A percentile compares a stretch with the other conserved stretches of the same genome.
These are phyloP conservation scores for Cabera pusaria DNA, from an alignment of 2,888 invertebrate genomes.

Conservation along the genomic window DNA sequence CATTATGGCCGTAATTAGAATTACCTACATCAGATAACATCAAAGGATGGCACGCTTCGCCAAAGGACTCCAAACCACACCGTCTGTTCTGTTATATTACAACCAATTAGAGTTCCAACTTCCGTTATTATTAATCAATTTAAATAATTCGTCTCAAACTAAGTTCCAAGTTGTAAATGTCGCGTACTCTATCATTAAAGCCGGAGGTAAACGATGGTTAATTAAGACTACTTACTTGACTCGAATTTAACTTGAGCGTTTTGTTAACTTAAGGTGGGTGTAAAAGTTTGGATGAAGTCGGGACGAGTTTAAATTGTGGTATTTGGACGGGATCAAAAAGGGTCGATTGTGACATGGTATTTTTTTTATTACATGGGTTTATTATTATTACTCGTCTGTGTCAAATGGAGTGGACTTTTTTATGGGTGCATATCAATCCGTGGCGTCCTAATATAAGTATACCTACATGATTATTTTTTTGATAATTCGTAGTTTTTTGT, in stretches of 20 bases:
- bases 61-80: slow-evolving; percentile 5
- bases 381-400: too few relatives aligned
- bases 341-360: too few relatives aligned
- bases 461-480: too few relatives aligned
- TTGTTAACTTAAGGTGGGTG: slow-evolving; percentile 22
- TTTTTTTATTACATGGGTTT: too few relatives aligned
- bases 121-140: slow-evolving; percentile 34
- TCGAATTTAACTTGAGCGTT: slow-evolving; percentile 33
- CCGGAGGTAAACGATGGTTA: slow-evolving; percentile 40
- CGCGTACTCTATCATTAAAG: slow-evolving; percentile 39
- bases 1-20: too few relatives aligned
- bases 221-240: slow-evolving; percentile 40
- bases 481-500: too few relatives aligned
- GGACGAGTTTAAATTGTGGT: slow-evolving; percentile 13
- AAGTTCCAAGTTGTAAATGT: slow-evolving; percentile 38
- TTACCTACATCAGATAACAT: too few relatives aligned
- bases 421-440: too few relatives aligned
- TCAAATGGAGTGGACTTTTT: too few relatives aligned
- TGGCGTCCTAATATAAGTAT: too few relatives aligned
- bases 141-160: slow-evolving; percentile 31
- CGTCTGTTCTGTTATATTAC: slow-evolving; percentile 4
- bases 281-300: slow-evolving; percentile 17
- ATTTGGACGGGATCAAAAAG: slow-evolving; percentile 4
- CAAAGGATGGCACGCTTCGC: slow-evolving; percentile 4
- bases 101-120: slow-evolving; percentile 18